phyloP scores from a whole-genome alignment of 2,113 vertebrate genomes.

The Bubalus kerabau region DNA sequence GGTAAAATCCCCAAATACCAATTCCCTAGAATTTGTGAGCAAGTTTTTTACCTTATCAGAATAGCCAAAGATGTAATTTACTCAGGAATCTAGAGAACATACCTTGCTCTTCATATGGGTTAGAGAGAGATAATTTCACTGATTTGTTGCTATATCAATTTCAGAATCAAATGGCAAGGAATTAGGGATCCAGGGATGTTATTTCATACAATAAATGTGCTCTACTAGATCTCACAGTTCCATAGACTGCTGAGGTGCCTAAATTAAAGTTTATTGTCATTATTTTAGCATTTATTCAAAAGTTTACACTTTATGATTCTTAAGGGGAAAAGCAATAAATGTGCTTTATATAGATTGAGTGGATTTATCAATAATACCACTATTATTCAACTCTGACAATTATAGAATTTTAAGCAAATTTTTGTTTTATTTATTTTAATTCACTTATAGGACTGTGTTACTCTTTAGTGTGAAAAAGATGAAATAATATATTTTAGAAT shows the following conservation, averaged over 20 bases:
- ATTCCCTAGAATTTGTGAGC: background rate
- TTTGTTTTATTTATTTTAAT: constrained; percentile 27
- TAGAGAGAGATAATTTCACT: background rate
- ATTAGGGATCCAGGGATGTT: background rate
- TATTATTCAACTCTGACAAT: background rate
- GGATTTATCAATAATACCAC: background rate
- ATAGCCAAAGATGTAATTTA: background rate
- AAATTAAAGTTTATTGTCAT: background rate
- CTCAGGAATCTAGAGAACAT: background rate
- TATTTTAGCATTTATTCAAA: constrained; percentile 24
- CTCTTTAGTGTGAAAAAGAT: background rate
- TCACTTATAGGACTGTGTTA: background rate
- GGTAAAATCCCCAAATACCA: background rate
- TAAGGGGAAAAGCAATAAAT: background rate
- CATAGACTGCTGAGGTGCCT: background rate
- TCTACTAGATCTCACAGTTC: background rate
- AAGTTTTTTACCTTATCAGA: background rate
- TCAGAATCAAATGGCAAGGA: background rate
- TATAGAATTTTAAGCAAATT: constrained; percentile 36
- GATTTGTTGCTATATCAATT: background rate
- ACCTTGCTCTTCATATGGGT: background rate
- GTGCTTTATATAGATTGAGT: background rate
- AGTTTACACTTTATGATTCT: background rate
- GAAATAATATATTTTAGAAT: background rate
- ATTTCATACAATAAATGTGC: background rate